Conservation (phyloP, 1,140 invertebrate genomes). For the Philopotamus ludificatus region DNA sequence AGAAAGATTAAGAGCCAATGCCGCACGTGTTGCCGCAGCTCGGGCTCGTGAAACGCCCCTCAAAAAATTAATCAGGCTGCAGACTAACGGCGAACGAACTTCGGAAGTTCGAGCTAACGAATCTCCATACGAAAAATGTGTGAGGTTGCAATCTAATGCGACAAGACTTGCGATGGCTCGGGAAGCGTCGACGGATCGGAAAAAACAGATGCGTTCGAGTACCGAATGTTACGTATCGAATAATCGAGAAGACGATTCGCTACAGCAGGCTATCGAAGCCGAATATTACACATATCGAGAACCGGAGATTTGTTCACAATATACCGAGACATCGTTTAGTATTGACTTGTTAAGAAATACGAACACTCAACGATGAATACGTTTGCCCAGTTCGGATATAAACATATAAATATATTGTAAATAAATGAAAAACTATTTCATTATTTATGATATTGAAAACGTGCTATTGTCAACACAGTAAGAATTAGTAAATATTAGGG, state of each 20-base stretch:
- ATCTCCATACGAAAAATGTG: not conserved
- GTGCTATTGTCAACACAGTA: no score
- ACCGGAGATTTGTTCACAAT: not conserved
- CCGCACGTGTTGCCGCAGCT: slow-evolving; percentile 6
- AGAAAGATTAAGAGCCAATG: slow-evolving; percentile 11
- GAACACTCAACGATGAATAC: no score
- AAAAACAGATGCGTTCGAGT: not conserved
- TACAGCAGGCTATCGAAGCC: not conserved
- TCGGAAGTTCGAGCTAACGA: not conserved
- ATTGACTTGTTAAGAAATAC: no score
- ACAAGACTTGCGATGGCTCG: not conserved
- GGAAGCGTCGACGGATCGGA: not conserved
- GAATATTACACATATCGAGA: slow-evolving; percentile 2
- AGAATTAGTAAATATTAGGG: no score
- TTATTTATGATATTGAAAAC: no score
- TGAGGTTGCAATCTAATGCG: slow-evolving; percentile 12
- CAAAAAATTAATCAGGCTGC: not conserved
- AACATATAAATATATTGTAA: no score
- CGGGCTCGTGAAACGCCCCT: slow-evolving; percentile 3
- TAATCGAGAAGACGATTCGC: not conserved
- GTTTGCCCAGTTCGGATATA: no score
- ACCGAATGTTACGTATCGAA: not conserved
- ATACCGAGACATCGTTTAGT: no score
- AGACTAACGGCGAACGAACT: not conserved
- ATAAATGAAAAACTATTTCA: no score